phyloP scores from a whole-genome alignment of 2,797 vertebrate species.

The Pangasius macronema region DNA sequence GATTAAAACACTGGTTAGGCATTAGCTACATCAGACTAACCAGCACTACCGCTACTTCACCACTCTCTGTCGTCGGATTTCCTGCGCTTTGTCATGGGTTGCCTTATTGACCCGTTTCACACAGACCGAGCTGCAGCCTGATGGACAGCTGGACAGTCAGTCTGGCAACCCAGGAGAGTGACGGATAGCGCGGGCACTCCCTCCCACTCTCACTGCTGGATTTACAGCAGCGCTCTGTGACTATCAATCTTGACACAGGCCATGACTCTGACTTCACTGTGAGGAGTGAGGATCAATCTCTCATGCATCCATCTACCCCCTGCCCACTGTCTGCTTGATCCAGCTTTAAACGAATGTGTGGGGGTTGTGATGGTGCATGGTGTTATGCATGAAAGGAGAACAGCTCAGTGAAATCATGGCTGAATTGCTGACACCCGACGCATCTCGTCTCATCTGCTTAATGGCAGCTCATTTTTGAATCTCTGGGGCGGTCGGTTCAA shows the following conservation, averaged over 20 bases:
- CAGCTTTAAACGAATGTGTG: conserved; percentile 33
- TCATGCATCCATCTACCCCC: conserved; percentile 9
- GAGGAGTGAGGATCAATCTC: conserved; percentile 40
- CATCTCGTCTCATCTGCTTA: conserved; percentile 5
- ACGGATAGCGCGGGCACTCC: conserved; percentile 27
- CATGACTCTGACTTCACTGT: conserved; percentile 54
- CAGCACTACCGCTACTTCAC: conserved; percentile 5
- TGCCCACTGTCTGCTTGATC: conserved; percentile 25
- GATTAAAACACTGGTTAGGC: conserved; percentile 35
- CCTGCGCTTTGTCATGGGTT: conserved; percentile 35
- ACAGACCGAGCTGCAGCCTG: conserved; percentile 7
- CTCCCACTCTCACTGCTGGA: conserved; percentile 54
- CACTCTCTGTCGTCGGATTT: not conserved
- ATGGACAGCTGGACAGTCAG: conserved; percentile 35
- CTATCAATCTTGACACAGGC: conserved; percentile 70
- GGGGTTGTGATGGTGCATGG: not conserved
- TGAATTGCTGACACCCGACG: not conserved
- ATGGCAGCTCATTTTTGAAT: not conserved
- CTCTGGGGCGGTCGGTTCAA: not conserved
- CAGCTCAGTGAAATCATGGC: not conserved
- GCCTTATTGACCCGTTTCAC: conserved; percentile 20
- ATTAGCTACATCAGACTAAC: conserved; percentile 18
- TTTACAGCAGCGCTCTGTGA: conserved; percentile 68
- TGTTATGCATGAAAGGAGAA: not conserved
- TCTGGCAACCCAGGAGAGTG: conserved; percentile 42